Percentiles rank a stretch among this genome's conserved stretches.
Evolutionary conservation across 2,888 invertebrate genomes (phyloP).

Genomic region (Pollenia amentaria): DNA sequence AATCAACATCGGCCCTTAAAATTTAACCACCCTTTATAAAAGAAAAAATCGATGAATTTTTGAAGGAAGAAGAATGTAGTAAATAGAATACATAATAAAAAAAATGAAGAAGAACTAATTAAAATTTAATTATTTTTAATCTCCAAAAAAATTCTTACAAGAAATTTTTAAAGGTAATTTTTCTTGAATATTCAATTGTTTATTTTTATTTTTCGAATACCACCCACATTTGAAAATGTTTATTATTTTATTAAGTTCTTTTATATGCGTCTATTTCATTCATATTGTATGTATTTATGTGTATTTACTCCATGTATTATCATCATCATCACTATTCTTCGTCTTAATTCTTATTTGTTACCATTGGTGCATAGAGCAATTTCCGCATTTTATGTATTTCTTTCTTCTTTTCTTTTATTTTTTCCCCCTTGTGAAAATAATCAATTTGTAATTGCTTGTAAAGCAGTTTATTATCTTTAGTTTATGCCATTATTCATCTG

Average conservation of each 20-base stretch:
- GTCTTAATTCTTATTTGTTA: conserved; percentile 32
- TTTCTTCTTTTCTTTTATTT: conserved; percentile 58
- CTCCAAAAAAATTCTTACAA: not conserved
- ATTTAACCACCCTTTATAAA: too few relatives aligned
- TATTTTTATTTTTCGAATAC: conserved; percentile 35
- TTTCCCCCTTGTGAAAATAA: conserved; percentile 67
- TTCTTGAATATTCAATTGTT: not conserved
- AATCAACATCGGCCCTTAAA: too few relatives aligned
- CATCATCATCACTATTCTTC: conserved; percentile 22
- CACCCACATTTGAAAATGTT: conserved; percentile 63
- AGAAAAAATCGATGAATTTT: too few relatives aligned
- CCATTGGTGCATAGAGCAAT: conserved; percentile 55
- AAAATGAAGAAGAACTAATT: not conserved
- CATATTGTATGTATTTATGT: not conserved
- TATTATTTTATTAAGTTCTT: conserved; percentile 14
- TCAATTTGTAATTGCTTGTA: conserved; percentile 73
- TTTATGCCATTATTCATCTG: conserved; percentile 51
- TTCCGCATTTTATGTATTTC: conserved; percentile 68
- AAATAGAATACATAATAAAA: too few relatives aligned
- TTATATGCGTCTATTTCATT: conserved; percentile 27
- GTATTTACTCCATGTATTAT: conserved; percentile 35
- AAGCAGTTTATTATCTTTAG: conserved; percentile 68
- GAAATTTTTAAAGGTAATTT: conserved; percentile 14
- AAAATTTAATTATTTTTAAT: not conserved
- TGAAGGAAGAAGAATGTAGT: too few relatives aligned